Percentiles rank a stretch among this genome's conserved stretches.
phyloP scores from a whole-genome alignment of 2,797 vertebrate species.

The Artibeus jamaicensis region DNA sequence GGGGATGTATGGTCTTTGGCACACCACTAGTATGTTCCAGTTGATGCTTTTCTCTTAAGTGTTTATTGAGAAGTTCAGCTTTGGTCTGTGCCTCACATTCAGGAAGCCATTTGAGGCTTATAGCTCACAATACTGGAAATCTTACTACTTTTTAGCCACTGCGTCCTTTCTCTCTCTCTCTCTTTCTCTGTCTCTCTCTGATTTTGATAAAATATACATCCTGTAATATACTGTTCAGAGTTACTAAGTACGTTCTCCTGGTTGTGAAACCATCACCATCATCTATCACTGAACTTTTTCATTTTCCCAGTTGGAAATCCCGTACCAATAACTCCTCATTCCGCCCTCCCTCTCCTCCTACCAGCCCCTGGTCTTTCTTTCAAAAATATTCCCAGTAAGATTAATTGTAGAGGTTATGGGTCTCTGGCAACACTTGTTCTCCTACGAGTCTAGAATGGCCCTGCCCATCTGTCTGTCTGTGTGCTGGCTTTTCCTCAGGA shows the following conservation, averaged over 20 bases:
- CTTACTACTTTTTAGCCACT: background rate
- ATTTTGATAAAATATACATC: background rate
- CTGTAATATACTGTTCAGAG: background rate
- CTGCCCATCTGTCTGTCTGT: background rate
- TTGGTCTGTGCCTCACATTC: background rate
- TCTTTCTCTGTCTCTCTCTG: background rate
- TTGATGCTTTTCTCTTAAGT: background rate
- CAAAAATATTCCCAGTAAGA: background rate
- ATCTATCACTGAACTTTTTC: background rate
- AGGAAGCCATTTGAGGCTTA: background rate
- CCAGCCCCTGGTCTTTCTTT: background rate
- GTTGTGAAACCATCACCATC: background rate
- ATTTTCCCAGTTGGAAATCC: background rate
- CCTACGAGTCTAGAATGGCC: background rate
- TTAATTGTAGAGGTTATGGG: background rate
- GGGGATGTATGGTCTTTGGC: background rate
- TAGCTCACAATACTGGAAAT: background rate
- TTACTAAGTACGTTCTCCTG: background rate
- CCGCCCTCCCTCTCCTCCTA: rapidly evolving
- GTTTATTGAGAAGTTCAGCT: background rate
- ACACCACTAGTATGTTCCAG: background rate
- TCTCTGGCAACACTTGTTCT: background rate
- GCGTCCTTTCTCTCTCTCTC: background rate
- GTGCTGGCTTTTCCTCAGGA: background rate
- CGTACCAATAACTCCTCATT: background rate